Base-by-base conservation (phyloP, 2,888 invertebrate species). In the Cephonodes hylas region DNA sequence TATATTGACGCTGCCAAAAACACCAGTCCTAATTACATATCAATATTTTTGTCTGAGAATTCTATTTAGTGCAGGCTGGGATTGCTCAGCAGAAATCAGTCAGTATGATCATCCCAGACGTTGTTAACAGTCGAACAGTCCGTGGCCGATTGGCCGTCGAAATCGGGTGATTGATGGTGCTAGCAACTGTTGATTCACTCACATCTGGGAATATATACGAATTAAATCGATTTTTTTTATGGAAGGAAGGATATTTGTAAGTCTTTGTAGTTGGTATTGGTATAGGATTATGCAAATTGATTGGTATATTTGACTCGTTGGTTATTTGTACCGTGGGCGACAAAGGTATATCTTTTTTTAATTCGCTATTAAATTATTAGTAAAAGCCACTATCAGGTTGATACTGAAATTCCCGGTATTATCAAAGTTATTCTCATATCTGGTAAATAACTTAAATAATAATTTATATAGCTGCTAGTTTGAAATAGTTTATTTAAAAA, bases 171-270 rank as follows among this genome's bases (percentile, higher is more conserved):
- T 70, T 67, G 66, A 69, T 70, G 64, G 22, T 18, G n/a, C 15
- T n/a, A 48, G 25, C 70, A 70, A 69, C 70, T 70, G 42, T 69
- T 70, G 70, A 66, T 60, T 62, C 48, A n/a, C n/a, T 57, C 42
- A 53, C 53, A 53, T 34, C 34, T 60, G 53, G 48, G 60, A 60
- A 60, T 60, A 60, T 45, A 18, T 46, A 34, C 6, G 25, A 23
- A 53, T n/a, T 20, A 44, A 25, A 25, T 31, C 18, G n/a, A 53
- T 42, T 1, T 27, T 22, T 7, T n/a, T n/a, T n/a, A n/a, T n/a
- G n/a, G n/a, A n/a, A n/a, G n/a, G n/a, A n/a, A n/a, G n/a, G n/a
- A n/a, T n/a, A n/a, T n/a, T n/a, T n/a, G n/a, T n/a, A 38, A 38
- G 38, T 38, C 13, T 38, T 38, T 38, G 1, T 34, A 3, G 34